A percentile compares a stretch with the other conserved stretches of the same genome.
These are phyloP conservation scores for Apocrypta bakeri DNA, from an alignment of 1,140 invertebrate genomes.

Conservation along the genomic window DNA sequence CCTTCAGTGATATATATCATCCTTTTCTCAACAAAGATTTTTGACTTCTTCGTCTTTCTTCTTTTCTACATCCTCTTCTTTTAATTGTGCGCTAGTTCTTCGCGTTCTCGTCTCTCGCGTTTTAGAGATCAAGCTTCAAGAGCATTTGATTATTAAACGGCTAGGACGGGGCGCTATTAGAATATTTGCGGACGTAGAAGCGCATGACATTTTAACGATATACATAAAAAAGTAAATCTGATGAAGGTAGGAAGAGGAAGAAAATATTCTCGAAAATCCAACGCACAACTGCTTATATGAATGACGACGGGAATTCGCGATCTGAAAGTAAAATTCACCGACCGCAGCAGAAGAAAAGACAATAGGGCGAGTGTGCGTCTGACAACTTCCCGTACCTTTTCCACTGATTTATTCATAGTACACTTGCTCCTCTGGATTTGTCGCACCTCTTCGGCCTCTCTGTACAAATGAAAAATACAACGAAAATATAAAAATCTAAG, in stretches of 20 bases:
- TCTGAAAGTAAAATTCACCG: neutral
- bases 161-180: neutral
- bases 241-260: neutral
- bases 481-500: neutral
- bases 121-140: neutral
- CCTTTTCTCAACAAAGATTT: neutral
- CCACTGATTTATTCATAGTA: neutral
- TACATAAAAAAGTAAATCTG: no score
- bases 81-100: neutral
- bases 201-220: neutral
- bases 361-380: neutral
- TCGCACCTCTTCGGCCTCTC: neutral
- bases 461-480: neutral
- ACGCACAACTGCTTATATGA: conserved; percentile 3
- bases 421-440: neutral
- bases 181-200: neutral
- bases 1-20: neutral
- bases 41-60: neutral
- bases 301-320: neutral
- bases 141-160: neutral
- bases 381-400: neutral
- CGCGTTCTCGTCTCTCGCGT: neutral
- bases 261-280: neutral
- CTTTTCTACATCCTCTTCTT: neutral
- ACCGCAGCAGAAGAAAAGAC: neutral